Base-by-base conservation (phyloP, 2,888 invertebrate genomes). In the Agonum fuliginosum region DNA sequence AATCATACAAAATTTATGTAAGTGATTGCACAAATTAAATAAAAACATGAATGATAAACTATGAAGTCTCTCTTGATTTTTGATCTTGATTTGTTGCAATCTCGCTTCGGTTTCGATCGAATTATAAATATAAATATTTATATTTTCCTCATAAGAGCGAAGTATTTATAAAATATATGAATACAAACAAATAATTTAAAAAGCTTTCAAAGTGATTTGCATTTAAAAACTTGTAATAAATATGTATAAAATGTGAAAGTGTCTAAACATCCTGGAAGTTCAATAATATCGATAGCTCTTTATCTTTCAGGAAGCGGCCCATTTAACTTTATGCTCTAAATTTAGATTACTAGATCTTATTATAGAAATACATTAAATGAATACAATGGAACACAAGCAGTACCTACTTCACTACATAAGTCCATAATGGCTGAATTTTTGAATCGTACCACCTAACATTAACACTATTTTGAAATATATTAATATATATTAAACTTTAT, bases 141-240 rank as follows among this genome's bases (percentile, higher is more conserved):
- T 48, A 48, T 54, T n/a, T 51, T 54, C 3, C 12, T 54, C 19
- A 54, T 54, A 54, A 54, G 12, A 54, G 22, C 12, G 22, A 24
- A 12, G 24, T 22, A 37, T 30, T 62, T 10, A 27, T 14, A 54
- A 12, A 54, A 14, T 62, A 6, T 62, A 3, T 62, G n/a, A 10
- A 62, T 27, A 62, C 17, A 62, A 62, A 62, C 58, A 62, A 62
- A 30, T 62, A 62, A 62, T 62, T 62, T 30, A 30, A 30, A 62
- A 62, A 30, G 58, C 58, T 62, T 62, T 62, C 30, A 14, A 62
- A 12, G 58, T 62, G 54, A 54, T 54, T 24, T 27, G 27, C 54
- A 54, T 54, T 54, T n/a, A 17, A 24, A 54, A 54, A 24, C 54
- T 22, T 12, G 14, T 54, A 24, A 54, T 54, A 54, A 54, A 54